Percentiles rank a stretch among this genome's conserved stretches.
Evolutionary conservation across 2,888 invertebrate species (phyloP).

Genomic region (Acanthoscelides obtectus): DNA sequence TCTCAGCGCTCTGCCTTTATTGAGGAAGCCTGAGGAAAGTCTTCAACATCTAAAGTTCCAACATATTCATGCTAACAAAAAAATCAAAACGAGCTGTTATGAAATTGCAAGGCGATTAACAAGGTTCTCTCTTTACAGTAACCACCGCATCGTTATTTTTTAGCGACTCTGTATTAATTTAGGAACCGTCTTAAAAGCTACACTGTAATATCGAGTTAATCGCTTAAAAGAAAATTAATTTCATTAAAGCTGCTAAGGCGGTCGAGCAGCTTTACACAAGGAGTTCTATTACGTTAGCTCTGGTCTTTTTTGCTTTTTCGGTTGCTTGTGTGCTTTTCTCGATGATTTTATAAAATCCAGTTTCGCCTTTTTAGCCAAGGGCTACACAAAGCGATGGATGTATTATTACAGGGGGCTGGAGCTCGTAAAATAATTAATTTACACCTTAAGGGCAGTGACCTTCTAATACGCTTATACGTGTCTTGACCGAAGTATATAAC

Average conservation of each 20-base stretch:
- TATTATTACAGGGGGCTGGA: background rate
- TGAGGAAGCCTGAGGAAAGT: too few relatives aligned
- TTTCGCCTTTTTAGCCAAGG: background rate
- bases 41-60: too few relatives aligned
- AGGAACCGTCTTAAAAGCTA: background rate
- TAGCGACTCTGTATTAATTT: background rate
- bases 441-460: background rate
- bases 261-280: background rate
- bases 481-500: too few relatives aligned
- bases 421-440: background rate
- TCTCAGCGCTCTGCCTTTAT: too few relatives aligned
- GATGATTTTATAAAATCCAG: background rate
- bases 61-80: too few relatives aligned
- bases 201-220: background rate
- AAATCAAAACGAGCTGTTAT: background rate
- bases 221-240: background rate
- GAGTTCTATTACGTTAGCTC: background rate
- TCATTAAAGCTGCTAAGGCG: background rate
- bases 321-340: background rate
- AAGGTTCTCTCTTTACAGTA: background rate
- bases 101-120: background rate
- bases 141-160: background rate
- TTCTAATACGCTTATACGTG: too few relatives aligned
- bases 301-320: background rate
- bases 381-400: background rate